Evolutionary conservation across 2,888 invertebrate species (phyloP), one percentile per base, ranked within the genome.

Genomic region (Globia sparganii): DNA sequence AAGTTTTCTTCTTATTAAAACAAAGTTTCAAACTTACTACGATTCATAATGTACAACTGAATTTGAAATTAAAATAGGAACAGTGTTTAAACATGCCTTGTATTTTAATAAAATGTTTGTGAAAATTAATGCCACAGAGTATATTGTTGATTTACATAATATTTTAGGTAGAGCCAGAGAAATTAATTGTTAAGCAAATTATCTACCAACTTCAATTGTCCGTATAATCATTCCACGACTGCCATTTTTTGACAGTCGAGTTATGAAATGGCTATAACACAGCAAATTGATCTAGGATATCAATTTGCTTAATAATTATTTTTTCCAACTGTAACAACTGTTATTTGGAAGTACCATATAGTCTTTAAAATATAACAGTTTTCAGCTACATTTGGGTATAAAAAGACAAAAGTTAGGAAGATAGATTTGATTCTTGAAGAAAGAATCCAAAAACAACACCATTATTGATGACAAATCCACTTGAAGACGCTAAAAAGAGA

Each of bases 1-100:
- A 81, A 67, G 69, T 85, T 69, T 80, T 31, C 34, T 64, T 59
- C 37, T 71, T 59, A 81, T 81, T 85, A 67, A 75, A 75, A 75
- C 53, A 59, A 71, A 81, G 70, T 71, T 81, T 68, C 21, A 78
- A 58, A 46, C 21, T 59, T 18, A 56, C 28, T 59, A 70, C 61
- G 31, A n/a, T 66, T 70, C 53, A 40, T 64, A 58, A 13, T 67
- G 43, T 59, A 67, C 25, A 72, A 53, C 31, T 40, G 65, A 70
- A 85, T 66, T 72, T 69, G 31, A 62, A 85, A 75, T 83, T 40
- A 76, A 82, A 76, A 64, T 25, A 37, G 18, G 31, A 75, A 74
- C 28, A 31, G 49, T 62, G 25, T 82, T 81, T 70, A 53, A 67
- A 56, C 53, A 49, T 72, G 58, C 13, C 15, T 67, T 74, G 49